Base-by-base conservation (phyloP, 1,140 invertebrate genomes). In the Lineus longissimus region DNA sequence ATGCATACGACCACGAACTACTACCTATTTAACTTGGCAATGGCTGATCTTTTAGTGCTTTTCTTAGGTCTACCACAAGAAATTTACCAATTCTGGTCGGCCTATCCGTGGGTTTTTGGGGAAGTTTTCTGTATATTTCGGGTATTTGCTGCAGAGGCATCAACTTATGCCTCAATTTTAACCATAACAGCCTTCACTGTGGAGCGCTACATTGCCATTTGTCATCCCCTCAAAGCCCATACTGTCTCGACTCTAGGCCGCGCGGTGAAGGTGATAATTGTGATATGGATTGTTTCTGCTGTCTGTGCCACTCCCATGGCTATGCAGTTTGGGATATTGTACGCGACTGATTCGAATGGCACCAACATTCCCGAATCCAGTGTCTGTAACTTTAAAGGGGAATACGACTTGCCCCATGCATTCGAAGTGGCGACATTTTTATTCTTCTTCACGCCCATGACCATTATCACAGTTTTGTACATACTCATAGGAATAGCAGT, bases 1-100 rank as follows among this genome's bases (percentile, higher is more conserved):
- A 92, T 97, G 90, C 84, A 85, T 68, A 86, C 85, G 2, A 81
- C 83, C 4, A 87, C 86, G 31, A 97, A 97, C 77, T 95, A 92
- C 73, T 97, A 97, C 76, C 84, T 97, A 47, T 96, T 95, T 78
- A 92, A 89, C 76, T 84, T 98, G 72, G 94, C 95, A 6, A 84
- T 97, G 45, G 95, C 94, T 0, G 96, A 98, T 79, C 84, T 98
- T 25, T 80, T 98, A 9, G 82, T 97, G 2, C 85, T 98, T 1
- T 59, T 85, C 2, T 69, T 86, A 1, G 93, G 92, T 63, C 82
- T 93, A 54, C 92, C 91, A 0, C 88, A 90, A 66, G 94, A 96
- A 76, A 89, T 94, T 64, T 92, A 90, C 73, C 86, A 86, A 31
- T 89, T 94, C 40, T 95, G 93, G 91, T 89, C 86, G 25, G 88